Conservation (phyloP, 2,888 invertebrate species). For the Nymphalis polychloros region DNA sequence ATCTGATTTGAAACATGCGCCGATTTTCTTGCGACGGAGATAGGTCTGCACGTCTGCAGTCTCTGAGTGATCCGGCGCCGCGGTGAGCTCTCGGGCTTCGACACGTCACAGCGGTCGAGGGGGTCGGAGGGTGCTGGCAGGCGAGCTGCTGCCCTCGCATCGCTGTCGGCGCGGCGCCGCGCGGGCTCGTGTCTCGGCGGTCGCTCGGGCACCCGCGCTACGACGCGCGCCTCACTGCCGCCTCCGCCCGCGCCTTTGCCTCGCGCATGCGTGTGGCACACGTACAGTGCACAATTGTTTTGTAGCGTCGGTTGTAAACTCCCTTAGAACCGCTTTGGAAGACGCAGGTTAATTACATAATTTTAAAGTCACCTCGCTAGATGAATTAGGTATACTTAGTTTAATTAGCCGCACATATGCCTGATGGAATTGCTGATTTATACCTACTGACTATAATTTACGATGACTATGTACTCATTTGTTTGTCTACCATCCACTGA, state of each 20-base stretch:
- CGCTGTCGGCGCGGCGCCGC: conserved; percentile 26
- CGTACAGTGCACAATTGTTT: not conserved
- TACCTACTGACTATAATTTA: too few species aligned
- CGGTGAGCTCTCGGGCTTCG: not conserved
- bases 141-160: conserved; percentile 21
- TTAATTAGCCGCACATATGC: too few species aligned
- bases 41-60: not conserved
- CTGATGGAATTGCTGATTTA: too few species aligned
- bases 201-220: conserved; percentile 18
- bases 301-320: not conserved
- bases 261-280: conserved; percentile 14
- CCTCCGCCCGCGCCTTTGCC: conserved; percentile 18
- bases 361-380: too few species aligned
- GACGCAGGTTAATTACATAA: too few species aligned
- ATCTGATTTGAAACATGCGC: conserved; percentile 17
- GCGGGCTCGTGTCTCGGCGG: conserved; percentile 21
- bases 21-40: conserved; percentile 6
- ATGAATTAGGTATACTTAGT: too few species aligned
- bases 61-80: not conserved
- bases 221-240: conserved; percentile 23
- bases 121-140: conserved; percentile 7
- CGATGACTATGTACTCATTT: too few species aligned
- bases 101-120: not conserved
- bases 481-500: too few species aligned
- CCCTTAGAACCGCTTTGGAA: not conserved